Base-by-base conservation (phyloP, 2,797 vertebrate genomes). In the Valencia hispanica region DNA sequence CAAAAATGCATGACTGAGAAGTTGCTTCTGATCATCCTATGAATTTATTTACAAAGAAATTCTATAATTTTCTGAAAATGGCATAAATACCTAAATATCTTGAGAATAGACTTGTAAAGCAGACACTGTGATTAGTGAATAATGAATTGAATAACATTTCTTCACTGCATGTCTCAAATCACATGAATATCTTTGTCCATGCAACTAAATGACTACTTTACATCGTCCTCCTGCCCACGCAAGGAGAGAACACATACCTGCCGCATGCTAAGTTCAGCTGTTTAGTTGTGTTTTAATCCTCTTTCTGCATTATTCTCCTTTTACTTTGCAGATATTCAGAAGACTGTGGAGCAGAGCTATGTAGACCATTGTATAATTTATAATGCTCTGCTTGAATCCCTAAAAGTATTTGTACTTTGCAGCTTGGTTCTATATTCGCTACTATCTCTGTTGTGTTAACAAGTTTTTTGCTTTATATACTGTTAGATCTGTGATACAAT, bases 171-270 rank as follows among this genome's bases (percentile, higher is more conserved):
- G 6, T 22, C 10, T 6, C 7, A 71, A 85, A 80, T 69, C 57
- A 78, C 78, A 79, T 43, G 36, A 70, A 81, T 77, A 80, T 86
- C 73, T 83, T 90, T 74, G 76, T 73, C 77, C 77, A 76, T 82
- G 71, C 87, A 83, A 86, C 75, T 71, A 70, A 71, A 68, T 87
- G 22, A 87, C 85, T 88, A 80, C 89, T 91, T 87, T 66, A 88
- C 76, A 43, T 55, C 20, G 61, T 45, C 65, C 71, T 47, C 17
- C 57, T 69, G 70, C 61, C 79, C 68, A 83, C 20, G 4, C 76
- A 89, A 78, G 82, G 74, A 69, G 39, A 80, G 66, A 27, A 65
- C 27, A 55, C 81, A 87, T 88, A 89, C 82, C 84, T 85, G 82
- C 65, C 63, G 79, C 69, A 72, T n/a, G 68, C 68, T 79, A 45